Percentiles rank a stretch among this genome's conserved stretches.
Evolutionary conservation across 2,888 invertebrate species (phyloP).

Genomic region (Acleris cristana): DNA sequence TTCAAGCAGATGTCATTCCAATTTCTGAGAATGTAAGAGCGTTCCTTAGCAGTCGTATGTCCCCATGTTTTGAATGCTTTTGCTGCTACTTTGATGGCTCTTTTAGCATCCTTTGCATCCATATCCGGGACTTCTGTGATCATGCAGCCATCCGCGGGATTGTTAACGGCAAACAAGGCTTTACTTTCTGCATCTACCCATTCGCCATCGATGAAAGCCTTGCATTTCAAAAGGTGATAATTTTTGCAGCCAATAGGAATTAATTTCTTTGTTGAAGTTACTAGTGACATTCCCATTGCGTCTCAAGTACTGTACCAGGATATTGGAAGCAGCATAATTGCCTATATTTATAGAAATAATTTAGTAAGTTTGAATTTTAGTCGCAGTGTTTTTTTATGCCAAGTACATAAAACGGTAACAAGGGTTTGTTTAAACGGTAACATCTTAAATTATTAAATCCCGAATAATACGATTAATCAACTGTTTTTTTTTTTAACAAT

Average conservation of each 20-base stretch:
- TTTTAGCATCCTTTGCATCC: constrained; percentile 87
- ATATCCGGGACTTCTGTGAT: constrained; percentile 93
- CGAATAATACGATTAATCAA: too few species aligned
- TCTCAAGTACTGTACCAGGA: constrained; percentile 19
- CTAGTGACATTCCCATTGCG: constrained; percentile 57
- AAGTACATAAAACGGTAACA: too few species aligned
- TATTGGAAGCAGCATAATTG: too few species aligned
- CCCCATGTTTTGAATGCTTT: constrained; percentile 91
- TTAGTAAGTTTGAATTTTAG: too few species aligned
- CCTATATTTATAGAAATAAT: too few species aligned
- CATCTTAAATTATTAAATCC: too few species aligned
- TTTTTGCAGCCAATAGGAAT: constrained; percentile 52
- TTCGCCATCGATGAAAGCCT: constrained; percentile 80
- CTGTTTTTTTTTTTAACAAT: too few species aligned
- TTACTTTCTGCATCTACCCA: constrained; percentile 90
- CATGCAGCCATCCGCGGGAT: constrained; percentile 90
- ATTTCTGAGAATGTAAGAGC: constrained; percentile 86
- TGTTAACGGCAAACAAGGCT: constrained; percentile 87
- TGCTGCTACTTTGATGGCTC: constrained; percentile 90
- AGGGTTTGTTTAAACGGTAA: too few species aligned
- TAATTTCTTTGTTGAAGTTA: constrained; percentile 47
- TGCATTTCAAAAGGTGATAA: constrained; percentile 67
- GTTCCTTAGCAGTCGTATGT: constrained; percentile 90
- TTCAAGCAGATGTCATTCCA: constrained; percentile 91
- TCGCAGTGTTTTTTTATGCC: too few species aligned